Evolutionary conservation across 2,113 vertebrate species (phyloP).

Genomic region (Paracanthobrama guichenoti): DNA sequence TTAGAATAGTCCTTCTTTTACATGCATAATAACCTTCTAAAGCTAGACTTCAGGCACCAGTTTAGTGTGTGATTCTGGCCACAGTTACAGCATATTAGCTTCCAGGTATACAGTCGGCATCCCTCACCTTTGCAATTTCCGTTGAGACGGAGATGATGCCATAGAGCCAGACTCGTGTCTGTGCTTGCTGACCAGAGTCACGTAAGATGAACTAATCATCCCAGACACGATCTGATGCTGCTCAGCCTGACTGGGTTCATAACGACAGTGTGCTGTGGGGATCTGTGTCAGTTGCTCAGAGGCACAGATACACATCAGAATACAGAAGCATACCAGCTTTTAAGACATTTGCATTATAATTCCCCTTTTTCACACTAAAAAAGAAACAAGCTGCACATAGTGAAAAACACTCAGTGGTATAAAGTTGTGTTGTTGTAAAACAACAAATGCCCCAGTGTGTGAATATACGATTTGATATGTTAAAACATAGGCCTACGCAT

Average conservation of each 20-base stretch:
- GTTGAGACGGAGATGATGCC: constrained; percentile 74
- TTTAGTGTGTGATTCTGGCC: neutral
- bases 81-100: constrained; percentile 11
- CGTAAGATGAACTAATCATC: constrained; percentile 82
- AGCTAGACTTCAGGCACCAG: neutral
- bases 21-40: neutral
- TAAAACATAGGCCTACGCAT: neutral
- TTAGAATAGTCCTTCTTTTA: neutral
- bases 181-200: constrained; percentile 74
- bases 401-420: neutral
- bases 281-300: neutral
- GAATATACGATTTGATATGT: constrained; percentile 1
- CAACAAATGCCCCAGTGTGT: neutral
- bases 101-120: neutral
- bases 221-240: constrained; percentile 77
- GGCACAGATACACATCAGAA: constrained; percentile 6
- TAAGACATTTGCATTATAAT: neutral
- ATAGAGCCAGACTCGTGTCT: constrained; percentile 77
- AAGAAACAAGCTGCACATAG: neutral
- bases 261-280: constrained; percentile 66
- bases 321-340: neutral
- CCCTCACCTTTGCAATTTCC: constrained; percentile 61
- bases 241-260: constrained; percentile 69
- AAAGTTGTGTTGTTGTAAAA: neutral
- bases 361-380: neutral